Percentiles rank a stretch among this genome's conserved stretches.
These are phyloP conservation scores for Drosophila austrosaltans DNA, from an alignment of 2,888 invertebrate genomes.

Conservation along the genomic window DNA sequence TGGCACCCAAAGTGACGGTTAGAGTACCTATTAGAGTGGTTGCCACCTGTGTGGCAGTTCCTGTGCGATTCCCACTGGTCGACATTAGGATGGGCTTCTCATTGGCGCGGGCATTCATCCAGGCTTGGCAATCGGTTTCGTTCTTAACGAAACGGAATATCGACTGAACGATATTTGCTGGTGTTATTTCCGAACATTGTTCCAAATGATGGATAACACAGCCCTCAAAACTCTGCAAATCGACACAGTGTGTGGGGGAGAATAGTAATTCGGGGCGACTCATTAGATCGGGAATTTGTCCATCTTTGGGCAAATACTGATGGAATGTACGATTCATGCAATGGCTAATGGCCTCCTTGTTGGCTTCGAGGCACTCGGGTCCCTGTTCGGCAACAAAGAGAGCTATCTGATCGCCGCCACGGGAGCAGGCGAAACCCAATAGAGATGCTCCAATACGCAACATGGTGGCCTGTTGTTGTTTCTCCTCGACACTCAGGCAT, in stretches of 20 bases:
- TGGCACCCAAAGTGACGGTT: conserved; percentile 33
- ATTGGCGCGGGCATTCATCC: conserved; percentile 64
- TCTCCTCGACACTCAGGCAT: conserved; percentile 87
- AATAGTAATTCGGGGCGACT: conserved; percentile 86
- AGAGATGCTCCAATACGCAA: conserved; percentile 88
- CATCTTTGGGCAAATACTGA: conserved; percentile 84
- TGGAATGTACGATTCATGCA: conserved; percentile 88
- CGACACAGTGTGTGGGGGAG: conserved; percentile 84
- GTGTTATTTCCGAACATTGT: conserved; percentile 89
- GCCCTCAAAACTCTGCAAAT: conserved; percentile 79
- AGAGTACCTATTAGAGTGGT: conserved; percentile 50
- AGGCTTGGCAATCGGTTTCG: conserved; percentile 86
- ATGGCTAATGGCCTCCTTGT: conserved; percentile 85
- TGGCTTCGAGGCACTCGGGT: conserved; percentile 88
- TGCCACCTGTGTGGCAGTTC: conserved; percentile 30
- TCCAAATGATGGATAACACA: conserved; percentile 84
- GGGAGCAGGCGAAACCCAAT: conserved; percentile 89
- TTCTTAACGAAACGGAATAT: conserved; percentile 89
- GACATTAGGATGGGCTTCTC: conserved; percentile 65
- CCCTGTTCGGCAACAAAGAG: conserved; percentile 93
- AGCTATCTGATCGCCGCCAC: conserved; percentile 92
- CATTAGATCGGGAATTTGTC: conserved; percentile 68
- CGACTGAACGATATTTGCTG: conserved; percentile 91
- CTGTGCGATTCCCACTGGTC: conserved; percentile 45
- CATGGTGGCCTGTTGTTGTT: conserved; percentile 86